These are phyloP conservation scores for Geotria australis DNA, from an alignment of 2,797 vertebrate genomes.

Conservation along the genomic window DNA sequence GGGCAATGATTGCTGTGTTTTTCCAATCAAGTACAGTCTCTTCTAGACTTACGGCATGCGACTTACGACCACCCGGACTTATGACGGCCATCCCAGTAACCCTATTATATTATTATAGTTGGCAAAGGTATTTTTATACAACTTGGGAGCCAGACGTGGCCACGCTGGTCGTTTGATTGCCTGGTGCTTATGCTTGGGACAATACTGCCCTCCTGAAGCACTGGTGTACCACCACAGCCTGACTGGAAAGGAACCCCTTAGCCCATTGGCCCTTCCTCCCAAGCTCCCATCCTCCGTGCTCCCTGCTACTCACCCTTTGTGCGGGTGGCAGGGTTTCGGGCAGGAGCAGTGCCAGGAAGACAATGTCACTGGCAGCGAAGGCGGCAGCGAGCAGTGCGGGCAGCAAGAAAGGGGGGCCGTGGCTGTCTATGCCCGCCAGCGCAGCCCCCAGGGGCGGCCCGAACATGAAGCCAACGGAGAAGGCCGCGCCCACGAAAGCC, in stretches of 20 bases:
- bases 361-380: conserved; percentile 30
- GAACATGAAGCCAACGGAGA: conserved; percentile 72
- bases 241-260: background rate
- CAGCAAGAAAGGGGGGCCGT: conserved; percentile 22
- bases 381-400: conserved; percentile 37
- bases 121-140: too few relatives aligned
- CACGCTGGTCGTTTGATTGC: too few relatives aligned
- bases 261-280: background rate
- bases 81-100: too few relatives aligned
- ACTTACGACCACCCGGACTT: too few relatives aligned
- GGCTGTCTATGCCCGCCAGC: conserved; percentile 8
- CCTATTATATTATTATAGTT: too few relatives aligned
- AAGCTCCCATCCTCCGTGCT: background rate
- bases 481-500: conserved; percentile 79
- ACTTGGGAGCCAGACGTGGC: too few relatives aligned
- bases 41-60: too few relatives aligned
- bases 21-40: too few relatives aligned
- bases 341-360: conserved; percentile 48
- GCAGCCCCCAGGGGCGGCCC: conserved; percentile 64
- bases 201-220: too few relatives aligned
- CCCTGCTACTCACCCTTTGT: conserved; percentile 20
- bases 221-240: too few relatives aligned
- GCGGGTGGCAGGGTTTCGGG: conserved; percentile 48
- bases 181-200: too few relatives aligned
- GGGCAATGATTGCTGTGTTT: too few relatives aligned